A percentile compares a stretch with the other conserved stretches of the same genome.
These are phyloP conservation scores for Rhabdomys pumilio DNA, from an alignment of 2,797 vertebrate genomes.

Conservation along the genomic window DNA sequence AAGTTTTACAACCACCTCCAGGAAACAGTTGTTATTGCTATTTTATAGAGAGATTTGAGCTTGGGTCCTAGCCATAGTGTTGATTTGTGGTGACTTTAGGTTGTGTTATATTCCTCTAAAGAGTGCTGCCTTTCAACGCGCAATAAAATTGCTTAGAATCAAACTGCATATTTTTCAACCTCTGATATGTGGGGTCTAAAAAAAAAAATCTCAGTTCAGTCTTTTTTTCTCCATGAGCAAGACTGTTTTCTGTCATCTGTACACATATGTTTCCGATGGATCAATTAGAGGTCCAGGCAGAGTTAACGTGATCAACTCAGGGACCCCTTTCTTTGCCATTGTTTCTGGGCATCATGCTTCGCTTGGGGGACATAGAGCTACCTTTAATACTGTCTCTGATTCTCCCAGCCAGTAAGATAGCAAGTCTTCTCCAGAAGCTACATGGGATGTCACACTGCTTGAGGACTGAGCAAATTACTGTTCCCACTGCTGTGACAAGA, in stretches of 20 bases:
- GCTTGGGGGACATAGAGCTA: background rate
- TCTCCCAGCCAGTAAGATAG: background rate
- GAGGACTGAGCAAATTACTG: background rate
- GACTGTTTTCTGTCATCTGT: background rate
- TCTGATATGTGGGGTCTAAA: background rate
- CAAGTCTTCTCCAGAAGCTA: background rate
- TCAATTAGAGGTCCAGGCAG: background rate
- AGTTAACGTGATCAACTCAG: background rate
- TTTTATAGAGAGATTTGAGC: conserved; percentile 36
- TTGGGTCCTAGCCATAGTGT: background rate
- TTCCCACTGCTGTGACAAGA: background rate
- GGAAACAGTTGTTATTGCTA: conserved; percentile 13
- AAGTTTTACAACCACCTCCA: conserved; percentile 28
- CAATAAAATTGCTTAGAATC: conserved; percentile 23
- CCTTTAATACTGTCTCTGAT: background rate
- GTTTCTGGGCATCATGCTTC: background rate
- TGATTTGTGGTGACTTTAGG: background rate
- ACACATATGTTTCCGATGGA: background rate
- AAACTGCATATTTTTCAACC: background rate
- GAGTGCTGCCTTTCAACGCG: background rate
- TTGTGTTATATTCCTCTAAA: conserved; percentile 50
- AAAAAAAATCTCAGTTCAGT: background rate
- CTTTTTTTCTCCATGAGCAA: background rate
- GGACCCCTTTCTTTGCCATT: background rate
- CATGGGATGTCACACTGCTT: background rate